Base-by-base conservation (phyloP, 2,113 vertebrate genomes). In the Pteropus alecto region DNA sequence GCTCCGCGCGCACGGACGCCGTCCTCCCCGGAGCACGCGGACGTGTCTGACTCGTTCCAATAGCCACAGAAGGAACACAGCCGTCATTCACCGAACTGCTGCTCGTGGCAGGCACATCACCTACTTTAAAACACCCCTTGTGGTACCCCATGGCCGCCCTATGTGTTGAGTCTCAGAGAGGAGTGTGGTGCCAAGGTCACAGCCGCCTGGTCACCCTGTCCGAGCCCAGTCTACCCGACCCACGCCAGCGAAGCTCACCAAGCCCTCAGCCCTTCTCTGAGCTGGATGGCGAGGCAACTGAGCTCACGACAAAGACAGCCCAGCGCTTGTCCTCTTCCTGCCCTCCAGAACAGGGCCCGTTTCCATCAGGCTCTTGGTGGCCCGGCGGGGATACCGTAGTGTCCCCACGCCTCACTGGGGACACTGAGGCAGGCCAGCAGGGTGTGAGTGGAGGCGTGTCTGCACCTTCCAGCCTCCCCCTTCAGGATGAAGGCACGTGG, bases 11-110 rank as follows among this genome's bases (percentile, higher is more conserved):
- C 43, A 43, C 43, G 43, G 43, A 43, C 43, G 8, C 43, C 43
- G 8, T 43, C 6, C 43, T 8, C 43, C 43, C 43, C 43, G 7
- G 43, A 6, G 8, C 46, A 48, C 46, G 11, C 46, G 12, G 12
- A 48, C 46, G 11, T 48, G 46, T 48, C 46, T 12, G 11, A 19
- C n/a, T 43, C 2, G 19, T 48, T 24, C 60, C 46, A 8, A 9
- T 8, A 30, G 14, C 26, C 51, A 58, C 19, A 6, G n/a, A 14
- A 26, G 19, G 4, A 1, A 15, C 18, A 24, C 76, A 33, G 30
- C 35, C 3, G 35, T 35, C 18, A 0, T 35, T 15, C 2, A 22
- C 2, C 7, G 4, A 3, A 67, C 35, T 6, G 9, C 14, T 28
- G 7, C 84, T 41, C n/a, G 2, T 48, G 2, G 24, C 6, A 13